Evolutionary conservation across 1,140 invertebrate genomes (phyloP).

Genomic region (Bombus soroeensis): DNA sequence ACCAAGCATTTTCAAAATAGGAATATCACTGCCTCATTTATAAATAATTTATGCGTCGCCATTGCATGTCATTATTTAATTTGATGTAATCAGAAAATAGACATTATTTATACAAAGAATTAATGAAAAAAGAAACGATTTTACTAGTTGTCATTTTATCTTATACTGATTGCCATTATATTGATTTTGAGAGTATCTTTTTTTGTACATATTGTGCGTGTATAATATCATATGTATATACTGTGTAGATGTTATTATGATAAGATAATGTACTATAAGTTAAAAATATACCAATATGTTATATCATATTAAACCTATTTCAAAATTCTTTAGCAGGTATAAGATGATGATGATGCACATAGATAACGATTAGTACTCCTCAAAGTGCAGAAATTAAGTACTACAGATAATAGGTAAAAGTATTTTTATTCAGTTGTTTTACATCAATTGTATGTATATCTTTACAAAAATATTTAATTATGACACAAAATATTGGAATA

Average conservation of each 20-base stretch:
- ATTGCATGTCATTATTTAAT: conserved; percentile 58
- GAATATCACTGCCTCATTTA: conserved; percentile 71
- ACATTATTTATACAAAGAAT: conserved; percentile 54
- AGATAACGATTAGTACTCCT: not conserved
- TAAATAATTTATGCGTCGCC: conserved; percentile 51
- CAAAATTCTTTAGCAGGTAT: conserved; percentile 29
- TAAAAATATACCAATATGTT: conserved; percentile 43
- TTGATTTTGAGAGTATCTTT: conserved; percentile 50
- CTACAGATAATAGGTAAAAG: conserved; percentile 3
- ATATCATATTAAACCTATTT: conserved; percentile 33
- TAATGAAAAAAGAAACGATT: conserved; percentile 38
- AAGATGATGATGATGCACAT: not conserved
- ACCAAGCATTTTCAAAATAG: conserved; percentile 66
- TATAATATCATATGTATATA: conserved; percentile 65
- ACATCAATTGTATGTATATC: not conserved
- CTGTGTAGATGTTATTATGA: conserved; percentile 65
- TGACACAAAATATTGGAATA: conserved; percentile 30
- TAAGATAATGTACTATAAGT: conserved; percentile 63
- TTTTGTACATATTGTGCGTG: conserved; percentile 63
- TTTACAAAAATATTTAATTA: conserved; percentile 45
- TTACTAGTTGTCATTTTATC: conserved; percentile 30
- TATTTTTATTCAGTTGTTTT: conserved; percentile 35
- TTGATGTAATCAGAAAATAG: conserved; percentile 49
- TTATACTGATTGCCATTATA: conserved; percentile 55
- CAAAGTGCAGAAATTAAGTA: not conserved